Conservation (phyloP, 2,113 vertebrate species). For the Ifrita kowaldi region DNA sequence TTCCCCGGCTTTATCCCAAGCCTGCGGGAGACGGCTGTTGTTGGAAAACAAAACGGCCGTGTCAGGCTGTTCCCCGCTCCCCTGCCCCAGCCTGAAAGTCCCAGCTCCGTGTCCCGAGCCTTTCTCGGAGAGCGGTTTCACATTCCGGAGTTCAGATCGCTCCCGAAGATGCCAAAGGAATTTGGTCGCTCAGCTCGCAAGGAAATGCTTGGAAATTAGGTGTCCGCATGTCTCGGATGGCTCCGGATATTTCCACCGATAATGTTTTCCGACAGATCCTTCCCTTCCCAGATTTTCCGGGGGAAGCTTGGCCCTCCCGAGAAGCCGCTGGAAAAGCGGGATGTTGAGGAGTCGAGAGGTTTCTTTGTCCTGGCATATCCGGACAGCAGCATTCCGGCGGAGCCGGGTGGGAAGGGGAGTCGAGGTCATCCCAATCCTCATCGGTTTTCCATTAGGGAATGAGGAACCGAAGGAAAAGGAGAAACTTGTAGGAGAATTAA, state of each 20-base stretch:
- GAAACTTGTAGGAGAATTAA: neutral
- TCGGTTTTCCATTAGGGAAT: neutral
- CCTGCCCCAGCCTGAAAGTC: neutral
- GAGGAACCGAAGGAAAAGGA: neutral
- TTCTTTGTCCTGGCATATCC: accelerated
- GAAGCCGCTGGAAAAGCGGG: neutral
- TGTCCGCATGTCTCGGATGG: neutral
- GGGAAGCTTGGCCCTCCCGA: neutral
- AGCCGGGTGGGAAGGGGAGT: neutral
- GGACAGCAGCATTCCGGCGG: neutral
- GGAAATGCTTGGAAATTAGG: neutral
- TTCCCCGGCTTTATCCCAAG: neutral
- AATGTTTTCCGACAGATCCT: neutral
- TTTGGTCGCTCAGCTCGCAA: neutral
- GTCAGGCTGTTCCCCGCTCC: neutral
- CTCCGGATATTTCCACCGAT: neutral
- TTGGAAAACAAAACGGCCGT: slow-evolving; percentile 41
- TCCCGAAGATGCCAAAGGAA: slow-evolving; percentile 15
- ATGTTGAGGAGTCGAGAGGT: neutral
- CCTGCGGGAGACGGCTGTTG: neutral
- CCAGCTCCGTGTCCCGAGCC: neutral
- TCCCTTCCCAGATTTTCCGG: neutral
- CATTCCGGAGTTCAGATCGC: neutral
- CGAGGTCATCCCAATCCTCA: neutral
- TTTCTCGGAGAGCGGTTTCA: neutral